Evolutionary conservation across 2,113 vertebrate species (phyloP).

Genomic region (Taurulus bubalis): DNA sequence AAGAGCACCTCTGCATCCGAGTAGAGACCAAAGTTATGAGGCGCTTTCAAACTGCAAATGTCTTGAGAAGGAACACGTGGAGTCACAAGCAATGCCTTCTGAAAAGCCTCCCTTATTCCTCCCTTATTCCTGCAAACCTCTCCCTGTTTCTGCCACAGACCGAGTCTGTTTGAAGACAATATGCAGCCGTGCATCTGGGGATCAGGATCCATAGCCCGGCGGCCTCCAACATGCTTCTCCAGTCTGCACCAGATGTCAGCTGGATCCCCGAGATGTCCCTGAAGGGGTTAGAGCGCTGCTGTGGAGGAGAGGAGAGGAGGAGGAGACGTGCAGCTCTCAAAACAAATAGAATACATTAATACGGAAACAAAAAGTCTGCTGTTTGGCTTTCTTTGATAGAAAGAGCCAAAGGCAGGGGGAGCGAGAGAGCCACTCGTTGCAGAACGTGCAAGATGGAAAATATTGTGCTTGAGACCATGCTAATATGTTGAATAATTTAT

Average conservation of each 20-base stretch:
- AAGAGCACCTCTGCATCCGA: background rate
- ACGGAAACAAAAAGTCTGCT: conserved; percentile 53
- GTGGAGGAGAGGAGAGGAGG: conserved; percentile 35
- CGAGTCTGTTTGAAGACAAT: conserved; percentile 55
- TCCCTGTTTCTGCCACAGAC: conserved; percentile 17
- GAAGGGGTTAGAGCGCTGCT: conserved; percentile 25
- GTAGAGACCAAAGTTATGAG: background rate
- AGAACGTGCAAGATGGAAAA: background rate
- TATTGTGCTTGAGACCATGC: background rate
- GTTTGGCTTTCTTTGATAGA: conserved; percentile 51
- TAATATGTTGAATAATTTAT: background rate
- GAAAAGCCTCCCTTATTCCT: background rate
- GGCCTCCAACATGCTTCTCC: conserved; percentile 26
- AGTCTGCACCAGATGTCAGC: conserved; percentile 61
- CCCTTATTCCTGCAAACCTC: background rate
- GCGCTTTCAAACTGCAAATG: conserved; percentile 20
- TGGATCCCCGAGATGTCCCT: conserved; percentile 45
- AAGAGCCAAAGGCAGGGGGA: conserved; percentile 21
- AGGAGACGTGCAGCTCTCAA: conserved; percentile 43
- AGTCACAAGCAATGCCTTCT: background rate
- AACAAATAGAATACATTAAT: conserved; percentile 76
- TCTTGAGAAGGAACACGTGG: conserved; percentile 3
- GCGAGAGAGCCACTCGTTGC: background rate
- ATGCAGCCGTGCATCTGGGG: conserved; percentile 30
- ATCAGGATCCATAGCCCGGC: conserved; percentile 34